phyloP scores from a whole-genome alignment of 2,888 invertebrate genomes.

The Drosophila yooni region DNA sequence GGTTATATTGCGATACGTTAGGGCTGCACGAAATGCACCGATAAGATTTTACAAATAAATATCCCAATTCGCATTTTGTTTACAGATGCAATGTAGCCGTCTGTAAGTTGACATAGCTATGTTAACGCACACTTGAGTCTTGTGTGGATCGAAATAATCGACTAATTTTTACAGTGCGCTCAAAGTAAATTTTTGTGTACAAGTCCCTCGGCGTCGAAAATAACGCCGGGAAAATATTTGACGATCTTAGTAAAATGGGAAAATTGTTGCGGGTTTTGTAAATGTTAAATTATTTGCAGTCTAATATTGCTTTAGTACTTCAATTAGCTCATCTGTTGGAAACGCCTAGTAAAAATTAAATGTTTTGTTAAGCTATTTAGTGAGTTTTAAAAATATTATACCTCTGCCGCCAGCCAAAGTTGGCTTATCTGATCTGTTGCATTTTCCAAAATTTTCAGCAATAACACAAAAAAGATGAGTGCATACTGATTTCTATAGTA shows the following conservation, averaged over 20 bases:
- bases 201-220: slow-evolving; percentile 51
- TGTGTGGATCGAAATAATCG: neutral
- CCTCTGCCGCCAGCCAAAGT: slow-evolving; percentile 42
- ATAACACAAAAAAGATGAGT: neutral
- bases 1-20: neutral
- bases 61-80: neutral
- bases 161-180: neutral
- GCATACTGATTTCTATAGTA: neutral
- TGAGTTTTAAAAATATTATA: neutral
- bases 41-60: neutral
- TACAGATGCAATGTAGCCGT: neutral
- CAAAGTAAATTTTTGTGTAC: slow-evolving; percentile 19
- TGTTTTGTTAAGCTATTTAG: neutral
- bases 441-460: slow-evolving; percentile 54
- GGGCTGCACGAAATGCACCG: slow-evolving; percentile 1
- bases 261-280: slow-evolving; percentile 44
- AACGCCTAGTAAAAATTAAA: slow-evolving; percentile 16
- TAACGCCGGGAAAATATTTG: slow-evolving; percentile 46
- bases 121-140: neutral
- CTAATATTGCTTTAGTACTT: slow-evolving; percentile 47
- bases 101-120: slow-evolving; percentile 2
- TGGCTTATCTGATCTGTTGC: slow-evolving; percentile 17
- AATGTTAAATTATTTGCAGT: slow-evolving; percentile 45
- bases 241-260: slow-evolving; percentile 58
- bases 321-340: slow-evolving; percentile 26